Evolutionary conservation across 1,140 invertebrate species (phyloP), one percentile per base, ranked within the genome.

Genomic region (Microplitis demolitor): DNA sequence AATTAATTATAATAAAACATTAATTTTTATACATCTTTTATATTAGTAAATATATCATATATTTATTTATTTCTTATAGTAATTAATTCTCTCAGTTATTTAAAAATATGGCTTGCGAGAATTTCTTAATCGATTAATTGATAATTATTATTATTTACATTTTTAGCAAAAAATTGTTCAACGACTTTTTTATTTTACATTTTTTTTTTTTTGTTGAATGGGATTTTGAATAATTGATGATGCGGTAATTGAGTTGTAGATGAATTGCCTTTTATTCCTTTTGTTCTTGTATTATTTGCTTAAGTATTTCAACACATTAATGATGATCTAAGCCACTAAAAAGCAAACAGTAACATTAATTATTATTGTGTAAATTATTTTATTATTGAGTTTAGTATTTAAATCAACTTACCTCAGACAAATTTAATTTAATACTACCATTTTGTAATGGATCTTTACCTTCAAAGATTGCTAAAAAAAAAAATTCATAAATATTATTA

Each of bases 391-490:
- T 39, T 64, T 33, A 33, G 24, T 4, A 39, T 45, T 11, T 61
- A 9, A 61, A 31, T 56, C 0, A 31, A 31, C 58, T 87, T 89
- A 93, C 93, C 88, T 96, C 95, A 34, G 92, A 89, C 77, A 96
- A 85, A 81, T 89, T 93, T 72, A 96, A 86, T 86, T 95, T 95
- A 53, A 96, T 90, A 69, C 88, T 92, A 76, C 94, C 95, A 87
- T 94, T 94, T 85, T 94, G 92, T 54, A 94, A 87, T 24, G 93
- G 92, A 82, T 96, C 94, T 82, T 95, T 95, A 70, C 90, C 89
- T 81, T 96, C 93, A 83, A 95, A 96, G 58, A 93, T 89, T 84
- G 90, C 93, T 94, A 82, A 78, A 90, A 89, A 50, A 75, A 75
- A 24, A 24, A 24, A 24, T 0, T 24, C 24, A 24, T 24, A 24